These are phyloP conservation scores for Oscheius sp. DNA, from an alignment of 2,888 invertebrate species.

Conservation along the genomic window DNA sequence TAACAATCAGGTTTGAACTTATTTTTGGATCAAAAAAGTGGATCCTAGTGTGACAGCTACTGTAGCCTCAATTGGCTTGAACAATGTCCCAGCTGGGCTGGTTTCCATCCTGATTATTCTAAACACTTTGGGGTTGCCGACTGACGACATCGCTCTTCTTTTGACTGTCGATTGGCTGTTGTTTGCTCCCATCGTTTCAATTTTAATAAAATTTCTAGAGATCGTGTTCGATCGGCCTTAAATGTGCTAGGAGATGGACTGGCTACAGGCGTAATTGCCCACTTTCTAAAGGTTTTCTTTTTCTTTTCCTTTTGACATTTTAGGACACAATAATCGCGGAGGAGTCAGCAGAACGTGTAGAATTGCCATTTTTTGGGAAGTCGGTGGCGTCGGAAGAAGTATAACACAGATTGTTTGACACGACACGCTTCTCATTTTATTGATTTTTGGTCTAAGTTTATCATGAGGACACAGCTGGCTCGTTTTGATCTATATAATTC, in stretches of 20 bases:
- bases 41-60: constrained; percentile 85
- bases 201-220: constrained; percentile 67
- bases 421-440: too few species aligned
- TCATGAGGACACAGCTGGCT: too few species aligned
- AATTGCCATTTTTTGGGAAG: background rate
- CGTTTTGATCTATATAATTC: too few species aligned
- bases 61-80: constrained; percentile 93
- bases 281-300: constrained; percentile 68
- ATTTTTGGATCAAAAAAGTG: background rate
- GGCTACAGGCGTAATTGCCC: constrained; percentile 74
- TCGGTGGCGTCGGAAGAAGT: background rate
- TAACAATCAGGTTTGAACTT: constrained; percentile 3
- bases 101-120: constrained; percentile 71
- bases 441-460: too few species aligned
- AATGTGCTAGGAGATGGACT: constrained; percentile 75
- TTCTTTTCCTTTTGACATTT: too few species aligned
- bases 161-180: constrained; percentile 73
- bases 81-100: constrained; percentile 78
- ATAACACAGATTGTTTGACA: too few species aligned
- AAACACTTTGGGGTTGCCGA: constrained; percentile 71
- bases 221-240: constrained; percentile 74
- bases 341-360: background rate
- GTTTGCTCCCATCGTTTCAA: constrained; percentile 62
- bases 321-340: constrained; percentile 8
- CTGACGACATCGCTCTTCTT: constrained; percentile 71